These are phyloP conservation scores for Arizona elegans DNA, from an alignment of 2,113 vertebrate species.

Conservation along the genomic window DNA sequence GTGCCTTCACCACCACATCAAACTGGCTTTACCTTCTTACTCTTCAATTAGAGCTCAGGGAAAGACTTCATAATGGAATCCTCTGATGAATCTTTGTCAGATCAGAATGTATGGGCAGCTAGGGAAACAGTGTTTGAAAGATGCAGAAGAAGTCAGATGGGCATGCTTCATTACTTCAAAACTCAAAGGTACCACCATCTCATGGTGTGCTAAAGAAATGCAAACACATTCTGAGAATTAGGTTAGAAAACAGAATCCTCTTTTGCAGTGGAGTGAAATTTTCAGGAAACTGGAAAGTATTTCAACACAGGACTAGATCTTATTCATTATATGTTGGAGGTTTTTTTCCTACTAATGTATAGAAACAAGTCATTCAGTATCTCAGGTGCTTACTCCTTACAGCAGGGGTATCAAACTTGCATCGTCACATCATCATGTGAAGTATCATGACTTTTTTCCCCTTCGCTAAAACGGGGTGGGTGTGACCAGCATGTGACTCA, in stretches of 20 bases:
- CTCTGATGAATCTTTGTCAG: neutral
- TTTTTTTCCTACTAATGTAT: neutral
- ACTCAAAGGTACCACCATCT: neutral
- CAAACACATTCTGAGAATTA: neutral
- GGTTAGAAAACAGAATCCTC: neutral
- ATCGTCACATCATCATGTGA: too few species aligned
- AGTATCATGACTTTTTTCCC: fast-evolving
- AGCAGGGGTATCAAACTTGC: too few species aligned
- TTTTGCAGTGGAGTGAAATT: neutral
- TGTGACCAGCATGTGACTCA: too few species aligned
- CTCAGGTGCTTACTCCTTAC: neutral
- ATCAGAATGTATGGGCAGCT: neutral
- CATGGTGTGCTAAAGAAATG: neutral
- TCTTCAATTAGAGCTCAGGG: neutral
- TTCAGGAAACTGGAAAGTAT: neutral
- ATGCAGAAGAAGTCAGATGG: neutral
- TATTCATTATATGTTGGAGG: neutral
- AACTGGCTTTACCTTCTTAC: neutral
- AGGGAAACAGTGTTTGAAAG: neutral
- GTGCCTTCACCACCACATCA: neutral
- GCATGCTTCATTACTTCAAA: neutral
- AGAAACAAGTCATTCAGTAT: neutral
- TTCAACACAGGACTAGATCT: neutral
- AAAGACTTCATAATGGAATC: neutral
- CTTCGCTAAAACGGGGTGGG: too few species aligned